Base-by-base conservation (phyloP, 2,113 vertebrate genomes). In the Lophius piscatorius region DNA sequence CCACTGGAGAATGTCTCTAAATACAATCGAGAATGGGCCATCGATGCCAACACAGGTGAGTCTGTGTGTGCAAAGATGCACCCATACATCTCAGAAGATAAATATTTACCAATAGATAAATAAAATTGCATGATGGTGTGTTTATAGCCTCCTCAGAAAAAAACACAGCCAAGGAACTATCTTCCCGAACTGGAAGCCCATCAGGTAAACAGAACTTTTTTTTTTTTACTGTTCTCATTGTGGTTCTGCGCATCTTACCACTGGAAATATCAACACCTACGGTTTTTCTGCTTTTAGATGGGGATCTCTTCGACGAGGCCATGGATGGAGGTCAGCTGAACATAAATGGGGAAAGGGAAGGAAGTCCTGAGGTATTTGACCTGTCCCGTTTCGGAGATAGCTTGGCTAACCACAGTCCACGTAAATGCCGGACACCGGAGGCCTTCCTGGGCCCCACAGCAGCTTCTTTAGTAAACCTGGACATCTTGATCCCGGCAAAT, bases 391-490 rank as follows among this genome's bases (percentile, higher is more conserved):
- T 97, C 7, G 91, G 89, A 5, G 92, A 95, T 13, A 90, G 86
- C 18, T 84, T 98, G 24, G 74, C 78, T 0, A 92, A 90, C 18
- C 44, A 90, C 0, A 60, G 74, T 66, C 87, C 91, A 63, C 88
- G 91, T 18, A 55, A 41, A 47, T 90, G 92, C 76, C 86, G 84
- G 40, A 95, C 94, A 18, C 95, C 95, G 0, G 95, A 98, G 76
- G 81, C 94, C 2, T 99, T 99, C 84, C 90, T 99, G 31, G 95
- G 89, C 34, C 94, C 96, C 0, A 90, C 91, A 0, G 96, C 91
- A 17, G 96, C 94, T 48, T 95, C 95, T 1, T 83, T 99, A 76
- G 95, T 99, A 67, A 94, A 99, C 80, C 85, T 98, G 70, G 94
- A 98, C 39, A 91, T 81, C 6, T 63, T 99, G 82, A 93, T 98